Evolutionary conservation across 2,113 vertebrate genomes (phyloP).

Genomic region (Zapornia atra): DNA sequence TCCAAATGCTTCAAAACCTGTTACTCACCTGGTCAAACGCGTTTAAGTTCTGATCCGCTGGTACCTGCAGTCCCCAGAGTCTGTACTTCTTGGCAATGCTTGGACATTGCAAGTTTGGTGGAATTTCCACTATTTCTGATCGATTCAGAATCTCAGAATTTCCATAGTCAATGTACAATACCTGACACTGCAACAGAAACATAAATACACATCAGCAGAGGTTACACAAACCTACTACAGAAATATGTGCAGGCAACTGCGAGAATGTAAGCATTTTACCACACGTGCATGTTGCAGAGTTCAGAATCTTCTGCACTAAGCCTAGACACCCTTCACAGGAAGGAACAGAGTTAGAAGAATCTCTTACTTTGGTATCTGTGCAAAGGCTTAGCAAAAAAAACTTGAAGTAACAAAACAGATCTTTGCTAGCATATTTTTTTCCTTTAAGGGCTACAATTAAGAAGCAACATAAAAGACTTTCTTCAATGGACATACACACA

Average conservation of each 20-base stretch:
- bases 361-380: not conserved
- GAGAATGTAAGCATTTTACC: not conserved
- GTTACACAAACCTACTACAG: not conserved
- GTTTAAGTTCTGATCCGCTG: slow-evolving; percentile 69
- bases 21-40: slow-evolving; percentile 73
- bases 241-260: not conserved
- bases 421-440: not conserved
- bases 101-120: slow-evolving; percentile 65
- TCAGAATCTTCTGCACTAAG: not conserved
- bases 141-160: slow-evolving; percentile 78
- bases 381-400: not conserved
- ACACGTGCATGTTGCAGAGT: not conserved
- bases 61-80: slow-evolving; percentile 77
- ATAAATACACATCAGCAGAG: not conserved
- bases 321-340: not conserved
- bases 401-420: not conserved
- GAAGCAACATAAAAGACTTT: not conserved
- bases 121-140: slow-evolving; percentile 78
- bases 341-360: not conserved
- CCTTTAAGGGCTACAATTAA: not conserved
- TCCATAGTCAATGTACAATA: slow-evolving; percentile 83
- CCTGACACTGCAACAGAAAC: slow-evolving; percentile 61
- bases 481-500: not conserved
- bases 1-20: not conserved
- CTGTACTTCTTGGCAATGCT: slow-evolving; percentile 75